These are phyloP conservation scores for Phlogophora meticulosa DNA, from an alignment of 2,888 invertebrate species.

Conservation along the genomic window DNA sequence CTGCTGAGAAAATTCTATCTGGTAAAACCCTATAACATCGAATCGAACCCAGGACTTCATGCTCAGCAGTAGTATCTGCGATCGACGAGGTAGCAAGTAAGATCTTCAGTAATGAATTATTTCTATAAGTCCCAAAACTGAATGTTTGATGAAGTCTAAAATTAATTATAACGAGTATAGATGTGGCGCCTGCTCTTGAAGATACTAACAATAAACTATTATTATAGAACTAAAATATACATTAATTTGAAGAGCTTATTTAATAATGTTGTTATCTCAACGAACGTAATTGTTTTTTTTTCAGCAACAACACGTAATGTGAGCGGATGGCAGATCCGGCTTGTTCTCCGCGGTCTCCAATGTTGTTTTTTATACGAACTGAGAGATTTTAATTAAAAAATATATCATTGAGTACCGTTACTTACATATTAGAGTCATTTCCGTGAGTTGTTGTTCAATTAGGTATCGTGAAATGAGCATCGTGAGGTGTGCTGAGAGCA, in stretches of 20 bases:
- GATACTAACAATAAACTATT: neutral
- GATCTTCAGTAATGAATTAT: no score
- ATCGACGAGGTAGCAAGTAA: no score
- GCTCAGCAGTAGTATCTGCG: no score
- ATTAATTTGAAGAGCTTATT: slow-evolving; percentile 25
- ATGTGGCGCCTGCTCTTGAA: neutral
- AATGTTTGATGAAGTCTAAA: no score
- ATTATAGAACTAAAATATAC: slow-evolving; percentile 4
- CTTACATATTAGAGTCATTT: slow-evolving; percentile 48
- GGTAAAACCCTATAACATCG: no score
- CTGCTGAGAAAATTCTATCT: no score
- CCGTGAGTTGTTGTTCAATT: slow-evolving; percentile 48
- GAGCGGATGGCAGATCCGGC: slow-evolving; percentile 46
- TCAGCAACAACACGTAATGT: slow-evolving; percentile 11
- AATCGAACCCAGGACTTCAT: no score
- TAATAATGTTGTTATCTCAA: slow-evolving; percentile 39
- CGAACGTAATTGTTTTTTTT: slow-evolving; percentile 42
- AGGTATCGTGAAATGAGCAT: slow-evolving; percentile 29
- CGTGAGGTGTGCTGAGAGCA: slow-evolving; percentile 4
- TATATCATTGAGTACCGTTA: slow-evolving; percentile 52
- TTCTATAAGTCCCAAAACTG: no score
- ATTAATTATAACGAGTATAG: neutral
- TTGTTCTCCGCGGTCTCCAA: slow-evolving; percentile 23
- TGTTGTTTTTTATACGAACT: slow-evolving; percentile 43
- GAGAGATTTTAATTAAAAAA: slow-evolving; percentile 55